Evolutionary conservation across 2,113 vertebrate genomes (phyloP), one percentile per base, ranked within the genome.

Genomic region (Dromas ardeola): DNA sequence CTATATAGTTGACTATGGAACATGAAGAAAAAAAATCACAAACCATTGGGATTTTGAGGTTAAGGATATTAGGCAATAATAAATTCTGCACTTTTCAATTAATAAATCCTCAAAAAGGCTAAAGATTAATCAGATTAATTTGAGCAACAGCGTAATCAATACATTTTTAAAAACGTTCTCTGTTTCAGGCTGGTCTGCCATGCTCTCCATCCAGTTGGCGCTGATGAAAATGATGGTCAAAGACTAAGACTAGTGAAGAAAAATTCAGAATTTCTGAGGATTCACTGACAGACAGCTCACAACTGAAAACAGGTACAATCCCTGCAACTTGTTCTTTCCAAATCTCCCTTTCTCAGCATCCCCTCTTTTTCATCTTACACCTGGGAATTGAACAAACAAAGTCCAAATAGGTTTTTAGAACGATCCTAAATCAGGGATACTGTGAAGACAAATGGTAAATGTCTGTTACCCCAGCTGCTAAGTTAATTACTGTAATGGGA

Each of bases 401-500:
- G 72, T 86, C 94, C 95, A 97, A 91, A 91, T 58, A 71, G 94
- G 76, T 90, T 65, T 93, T 97, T 63, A 70, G 94, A 94, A 88
- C 92, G 90, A 78, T 91, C 95, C 95, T 97, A 95, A 95, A 96
- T 84, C 94, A 97, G 95, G 96, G 91, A 91, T 94, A 97, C 96
- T 93, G 96, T 94, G 97, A 98, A 98, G 98, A 98, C 94, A 98
- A 98, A 98, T 97, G 97, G 97, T 97, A 98, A 98, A 98, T 98
- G 97, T 98, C 97, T 98, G 94, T 95, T 98, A 80, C 96, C 97
- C 98, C 98, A 98, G 98, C 97, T 98, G 98, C 97, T 98, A 98
- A 97, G 97, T 98, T 98, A 98, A 98, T 98, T 98, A 98, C 97
- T 97, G 93, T 98, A 98, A 98, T 98, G 98, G 97, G 98, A 98